Evolutionary conservation across 2,113 vertebrate genomes (phyloP), one percentile per base, ranked within the genome.

Genomic region (Ammospiza caudacuta): DNA sequence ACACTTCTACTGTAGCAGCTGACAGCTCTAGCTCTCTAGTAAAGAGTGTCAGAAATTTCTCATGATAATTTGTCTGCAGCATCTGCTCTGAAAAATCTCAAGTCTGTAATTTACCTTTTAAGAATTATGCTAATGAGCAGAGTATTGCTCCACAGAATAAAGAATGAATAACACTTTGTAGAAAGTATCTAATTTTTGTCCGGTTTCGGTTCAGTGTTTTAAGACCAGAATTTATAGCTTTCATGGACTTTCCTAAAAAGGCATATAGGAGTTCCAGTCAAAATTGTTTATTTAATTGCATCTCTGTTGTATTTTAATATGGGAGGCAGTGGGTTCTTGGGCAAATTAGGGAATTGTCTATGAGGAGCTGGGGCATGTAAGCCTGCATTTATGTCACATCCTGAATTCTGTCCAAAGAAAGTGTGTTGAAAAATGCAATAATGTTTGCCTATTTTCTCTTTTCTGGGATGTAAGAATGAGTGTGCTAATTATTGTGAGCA

Each of bases 381-480:
- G 18, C 41, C 29, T 80, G 19, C 1, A 1, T 69, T 94, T 67
- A 51, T 2, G 1, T 79, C 44, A 33, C 0, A 0, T 81, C 55
- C n/a, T 87, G 59, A 87, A 75, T 83, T 77, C 33, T 41, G 58
- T 21, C 35, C 70, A 72, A 39, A 92, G 44, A 29, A 31, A 59
- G 9, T 14, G 16, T 69, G 16, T 29, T 83, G 33, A 44, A 70
- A 95, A 90, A 58, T 49, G 41, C 6, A 8, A 23, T 25, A 14
- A 8, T 87, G 22, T 43, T 25, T 68, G 28, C 20, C 27, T 66
- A 2, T 51, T 70, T 43, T 87, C 20, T 62, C 17, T 66, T 91
- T 9, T 81, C 27, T 6, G 8, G 11, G 5, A 35, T 82, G 31
- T 44, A 63, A 63, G 82, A 74, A 84, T 37, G 46, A 23, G 15